phyloP scores from a whole-genome alignment of 2,113 vertebrate species.

The Syrrhaptes paradoxus region DNA sequence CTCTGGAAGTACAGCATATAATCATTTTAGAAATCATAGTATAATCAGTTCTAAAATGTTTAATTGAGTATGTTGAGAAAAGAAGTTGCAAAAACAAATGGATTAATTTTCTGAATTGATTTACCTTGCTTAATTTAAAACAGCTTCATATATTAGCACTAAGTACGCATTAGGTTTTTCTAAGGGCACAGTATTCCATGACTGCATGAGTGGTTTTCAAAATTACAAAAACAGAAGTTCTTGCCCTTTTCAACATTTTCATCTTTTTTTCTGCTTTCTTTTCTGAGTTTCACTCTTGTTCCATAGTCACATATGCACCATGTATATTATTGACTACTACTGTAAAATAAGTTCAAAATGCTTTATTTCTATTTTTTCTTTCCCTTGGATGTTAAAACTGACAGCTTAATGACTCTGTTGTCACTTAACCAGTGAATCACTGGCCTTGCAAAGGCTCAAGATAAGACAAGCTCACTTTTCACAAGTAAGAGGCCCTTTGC shows the following conservation, averaged over 20 bases:
- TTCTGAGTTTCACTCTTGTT: constrained; percentile 18
- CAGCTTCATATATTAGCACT: constrained; percentile 22
- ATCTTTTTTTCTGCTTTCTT: constrained; percentile 12
- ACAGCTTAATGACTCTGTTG: constrained; percentile 70
- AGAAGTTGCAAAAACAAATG: constrained; percentile 36
- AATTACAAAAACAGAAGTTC: constrained; percentile 20
- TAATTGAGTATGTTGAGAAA: constrained; percentile 21
- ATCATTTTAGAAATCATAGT: background rate
- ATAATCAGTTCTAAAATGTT: background rate
- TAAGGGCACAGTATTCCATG: background rate
- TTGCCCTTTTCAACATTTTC: constrained; percentile 33
- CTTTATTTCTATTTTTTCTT: constrained; percentile 58
- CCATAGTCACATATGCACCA: background rate
- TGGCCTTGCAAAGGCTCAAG: constrained; percentile 68
- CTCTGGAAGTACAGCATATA: background rate
- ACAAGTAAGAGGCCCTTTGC: background rate
- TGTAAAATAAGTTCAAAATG: constrained; percentile 53
- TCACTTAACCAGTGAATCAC: constrained; percentile 61
- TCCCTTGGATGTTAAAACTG: constrained; percentile 64
- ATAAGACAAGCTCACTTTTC: constrained; percentile 68
- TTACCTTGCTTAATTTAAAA: constrained; percentile 26
- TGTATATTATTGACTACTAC: constrained; percentile 21
- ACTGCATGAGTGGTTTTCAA: constrained; percentile 47
- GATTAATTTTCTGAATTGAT: constrained; percentile 51
- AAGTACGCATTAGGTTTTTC: constrained; percentile 41